Percentiles rank a stretch among this genome's conserved stretches.
These are phyloP conservation scores for Drosophila putrida DNA, from an alignment of 2,888 invertebrate species.

Conservation along the genomic window DNA sequence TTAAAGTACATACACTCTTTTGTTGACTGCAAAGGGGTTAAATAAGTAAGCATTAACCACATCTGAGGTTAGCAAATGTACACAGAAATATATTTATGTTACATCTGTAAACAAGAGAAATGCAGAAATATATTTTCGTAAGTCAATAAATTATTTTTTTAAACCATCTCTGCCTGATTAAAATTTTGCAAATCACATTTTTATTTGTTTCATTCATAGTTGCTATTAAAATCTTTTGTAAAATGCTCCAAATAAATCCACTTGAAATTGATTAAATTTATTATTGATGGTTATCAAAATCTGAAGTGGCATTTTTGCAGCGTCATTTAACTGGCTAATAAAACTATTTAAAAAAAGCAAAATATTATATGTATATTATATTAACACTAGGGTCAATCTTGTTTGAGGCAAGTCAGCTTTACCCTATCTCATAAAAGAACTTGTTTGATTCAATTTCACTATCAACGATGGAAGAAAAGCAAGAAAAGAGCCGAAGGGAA, in stretches of 20 bases:
- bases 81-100: neutral
- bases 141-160: neutral
- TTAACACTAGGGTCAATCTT: neutral
- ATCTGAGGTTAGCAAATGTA: neutral
- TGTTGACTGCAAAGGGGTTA: neutral
- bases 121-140: neutral
- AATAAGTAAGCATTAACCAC: neutral
- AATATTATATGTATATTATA: slow-evolving; percentile 5
- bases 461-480: slow-evolving; percentile 34
- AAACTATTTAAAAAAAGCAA: neutral
- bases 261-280: slow-evolving; percentile 37
- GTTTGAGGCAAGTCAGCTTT: slow-evolving; percentile 52
- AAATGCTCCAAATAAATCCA: slow-evolving; percentile 16
- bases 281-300: slow-evolving; percentile 1
- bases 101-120: slow-evolving; percentile 8
- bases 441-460: slow-evolving; percentile 56
- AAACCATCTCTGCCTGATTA: neutral
- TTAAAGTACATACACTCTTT: neutral
- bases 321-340: slow-evolving; percentile 19
- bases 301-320: slow-evolving; percentile 15
- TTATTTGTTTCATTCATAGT: slow-evolving; percentile 39
- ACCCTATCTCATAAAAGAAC: slow-evolving; percentile 43
- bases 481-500: neutral
- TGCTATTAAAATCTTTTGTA: slow-evolving; percentile 32
- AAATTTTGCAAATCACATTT: slow-evolving; percentile 47